Base-by-base conservation (phyloP, 2,797 vertebrate species). In the Alca torda region DNA sequence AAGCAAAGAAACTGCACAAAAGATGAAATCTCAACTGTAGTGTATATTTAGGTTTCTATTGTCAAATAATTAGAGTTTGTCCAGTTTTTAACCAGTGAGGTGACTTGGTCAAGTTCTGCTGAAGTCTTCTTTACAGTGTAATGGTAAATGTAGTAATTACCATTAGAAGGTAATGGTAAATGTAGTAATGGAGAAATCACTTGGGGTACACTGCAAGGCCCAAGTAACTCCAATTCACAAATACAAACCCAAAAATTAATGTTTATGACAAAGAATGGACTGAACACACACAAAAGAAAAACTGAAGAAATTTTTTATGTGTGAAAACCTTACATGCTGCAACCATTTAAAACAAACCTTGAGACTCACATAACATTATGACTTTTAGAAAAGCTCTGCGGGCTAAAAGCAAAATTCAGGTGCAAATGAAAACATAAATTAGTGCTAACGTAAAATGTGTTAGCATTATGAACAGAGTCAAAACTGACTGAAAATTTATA, bases 101-200 rank as follows among this genome's bases (percentile, higher is more conserved):
- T 37, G 45, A 4, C 33, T 73, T 67, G 68, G 57, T 60, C 13
- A 45, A 84, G 56, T 92, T 89, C 94, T 93, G 31, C 37, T 56
- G 35, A 84, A 93, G 78, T 92, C 81, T 95, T 95, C 87, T 89
- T 70, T 94, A 57, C 63, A 61, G 74, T 45, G 75, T 88, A 90
- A 83, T 84, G 64, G 43, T 45, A 95, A 95, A 94, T 45, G 79
- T 10, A 59, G 16, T 20, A 59, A 54, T 26, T 63, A 30, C 28
- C 30, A 30, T 20, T 43, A 48, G 8, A 78, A 93, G 35, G 12
- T 76, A 73, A 65, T n/a, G 5, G 39, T 46, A 94, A 95, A 94
- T 48, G 80, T 11, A 50, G 16, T 25, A 50, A 46, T 23, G 77
- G 30, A 90, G 33, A 83, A 96, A 89, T 64, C 37, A 63, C 6